Evolutionary conservation across 2,888 invertebrate genomes (phyloP), one percentile per base, ranked within the genome.

Genomic region (Isotomurus palustris): DNA sequence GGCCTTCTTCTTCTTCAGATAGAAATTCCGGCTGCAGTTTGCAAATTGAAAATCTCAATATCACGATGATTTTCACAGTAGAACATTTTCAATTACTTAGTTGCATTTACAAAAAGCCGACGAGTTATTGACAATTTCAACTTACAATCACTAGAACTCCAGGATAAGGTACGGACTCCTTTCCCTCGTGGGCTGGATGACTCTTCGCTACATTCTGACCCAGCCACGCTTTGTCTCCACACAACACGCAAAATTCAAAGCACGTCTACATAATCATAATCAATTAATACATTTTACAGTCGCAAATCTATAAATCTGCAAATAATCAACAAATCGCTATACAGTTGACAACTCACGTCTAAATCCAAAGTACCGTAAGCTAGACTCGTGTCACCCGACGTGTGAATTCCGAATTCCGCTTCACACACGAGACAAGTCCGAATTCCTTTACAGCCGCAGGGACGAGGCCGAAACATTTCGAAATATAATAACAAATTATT

Each of bases 391-490:
- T 3, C 14, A 10, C n/a, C 27, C 2, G 75, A 76, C 72, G 77
- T 80, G 8, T 67, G 72, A 64, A 82, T 79, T 14, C 80, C 78
- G 67, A 76, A 84, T 65, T 85, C 79, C 41, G 82, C 78, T 78
- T 93, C 91, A 75, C 95, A 96, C 58, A 87, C 76, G 22, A 91
- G 79, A 75, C 95, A 96, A 2, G 91, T 89, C 69, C 95, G 80
- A 67, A 88, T 86, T 2, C 94, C 91, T 79, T 95, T 95, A 74
- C 95, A 96, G 38, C 92, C 94, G 77, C 95, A 96, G 1, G 84
- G 81, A 40, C 89, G 78, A 29, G 83, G 81, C 66, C 81, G 81
- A 72, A 84, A 81, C 83, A 84, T 84, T 22, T 58, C n/a, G n/a
- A n/a, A n/a, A n/a, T n/a, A n/a, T n/a, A n/a, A n/a, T n/a, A n/a